Base-by-base conservation (phyloP, 2,888 invertebrate genomes). In the Epinotia ramella region DNA sequence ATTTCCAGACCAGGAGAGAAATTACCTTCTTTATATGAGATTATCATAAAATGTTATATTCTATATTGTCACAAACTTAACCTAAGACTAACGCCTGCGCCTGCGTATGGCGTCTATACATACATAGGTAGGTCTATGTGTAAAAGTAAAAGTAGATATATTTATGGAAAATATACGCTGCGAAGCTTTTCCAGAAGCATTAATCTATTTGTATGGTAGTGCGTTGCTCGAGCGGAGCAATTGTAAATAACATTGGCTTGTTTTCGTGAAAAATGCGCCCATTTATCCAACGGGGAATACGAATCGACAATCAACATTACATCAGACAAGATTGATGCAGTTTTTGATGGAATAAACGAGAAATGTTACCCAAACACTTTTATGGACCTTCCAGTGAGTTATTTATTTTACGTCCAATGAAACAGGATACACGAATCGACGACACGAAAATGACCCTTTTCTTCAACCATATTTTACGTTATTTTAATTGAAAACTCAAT, bases 21-120 rank as follows among this genome's bases (percentile, higher is more conserved):
- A 85, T 83, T 82, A 82, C 81, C 72, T 80, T 77, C 73, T 79
- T 79, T 82, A 83, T 84, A 86, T 87, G 84, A 89, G 89, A 88
- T 89, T 87, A 87, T 85, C 84, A 88, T 88, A 86, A 88, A 87
- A 89, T 88, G 89, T 85, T 83, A 84, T 86, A 84, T 84, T 82
- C 82, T 81, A 81, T 80, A 81, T 83, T 83, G 84, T 81, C 81
- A 81, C 79, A 33, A 73, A 24, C 69, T 77, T 78, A 78, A 77
- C 77, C 71, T 46, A 20, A 18, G n/a, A n/a, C n/a, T n/a, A n/a
- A n/a, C n/a, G n/a, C n/a, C n/a, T n/a, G n/a, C n/a, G n/a, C n/a
- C n/a, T n/a, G n/a, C n/a, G n/a, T n/a, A n/a, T n/a, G n/a, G n/a
- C n/a, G n/a, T n/a, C n/a, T n/a, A n/a, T n/a, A n/a, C n/a, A n/a